Percentiles rank a stretch among this genome's conserved stretches.
Evolutionary conservation across 2,888 invertebrate genomes (phyloP).

Genomic region (Mesorhabditis belari): DNA sequence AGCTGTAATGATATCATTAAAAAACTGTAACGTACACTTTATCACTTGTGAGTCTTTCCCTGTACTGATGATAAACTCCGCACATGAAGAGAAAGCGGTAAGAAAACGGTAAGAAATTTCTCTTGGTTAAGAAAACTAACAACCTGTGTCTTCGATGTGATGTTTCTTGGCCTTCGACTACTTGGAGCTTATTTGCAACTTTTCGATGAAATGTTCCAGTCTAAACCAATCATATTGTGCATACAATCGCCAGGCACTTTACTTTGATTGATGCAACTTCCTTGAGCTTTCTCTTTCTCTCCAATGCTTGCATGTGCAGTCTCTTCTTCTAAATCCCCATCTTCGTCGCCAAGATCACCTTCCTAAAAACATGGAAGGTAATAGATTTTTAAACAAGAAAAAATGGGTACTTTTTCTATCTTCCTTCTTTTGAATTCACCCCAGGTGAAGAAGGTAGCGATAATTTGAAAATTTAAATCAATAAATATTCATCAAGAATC

Average conservation of each 20-base stretch:
- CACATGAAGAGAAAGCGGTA: too few species aligned
- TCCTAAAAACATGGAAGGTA: too few species aligned
- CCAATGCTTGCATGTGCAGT: too few species aligned
- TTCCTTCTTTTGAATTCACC: too few species aligned
- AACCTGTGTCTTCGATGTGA: slow-evolving; percentile 36
- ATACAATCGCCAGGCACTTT: background rate
- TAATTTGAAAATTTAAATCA: too few species aligned
- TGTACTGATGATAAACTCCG: slow-evolving; percentile 34
- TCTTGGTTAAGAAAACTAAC: background rate
- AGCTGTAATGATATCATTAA: too few species aligned
- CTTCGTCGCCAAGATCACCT: slow-evolving; percentile 13
- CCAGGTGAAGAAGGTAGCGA: too few species aligned
- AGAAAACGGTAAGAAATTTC: background rate
- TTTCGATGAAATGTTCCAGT: slow-evolving; percentile 24
- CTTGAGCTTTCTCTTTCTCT: too few species aligned
- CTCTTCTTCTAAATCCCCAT: slow-evolving; percentile 9
- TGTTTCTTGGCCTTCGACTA: slow-evolving; percentile 30
- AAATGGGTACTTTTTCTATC: too few species aligned
- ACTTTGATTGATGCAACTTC: background rate
- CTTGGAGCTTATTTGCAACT: slow-evolving; percentile 29
- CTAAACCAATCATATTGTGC: background rate
- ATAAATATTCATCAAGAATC: too few species aligned
- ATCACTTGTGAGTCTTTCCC: slow-evolving; percentile 48
- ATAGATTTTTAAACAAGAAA: too few species aligned
- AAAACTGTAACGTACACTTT: too few species aligned